Evolutionary conservation across 2,797 vertebrate genomes (phyloP).

Genomic region (Cyclopterus lumpus): DNA sequence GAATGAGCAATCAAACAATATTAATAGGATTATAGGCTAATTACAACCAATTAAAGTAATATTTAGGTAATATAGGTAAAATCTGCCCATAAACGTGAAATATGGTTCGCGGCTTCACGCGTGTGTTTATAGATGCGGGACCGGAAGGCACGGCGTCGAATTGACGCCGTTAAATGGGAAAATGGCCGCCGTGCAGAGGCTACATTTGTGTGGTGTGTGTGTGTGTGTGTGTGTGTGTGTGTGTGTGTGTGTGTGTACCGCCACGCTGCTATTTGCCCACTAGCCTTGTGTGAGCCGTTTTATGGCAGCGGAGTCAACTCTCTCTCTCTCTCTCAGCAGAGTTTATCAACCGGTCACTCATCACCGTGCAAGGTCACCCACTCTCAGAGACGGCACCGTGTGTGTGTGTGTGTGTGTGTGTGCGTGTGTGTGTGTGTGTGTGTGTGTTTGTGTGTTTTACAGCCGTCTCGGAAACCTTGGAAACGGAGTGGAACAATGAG

Average conservation of each 20-base stretch:
- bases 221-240: conserved; percentile 18
- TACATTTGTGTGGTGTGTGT: conserved; percentile 23
- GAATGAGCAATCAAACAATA: not conserved
- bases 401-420: conserved; percentile 1
- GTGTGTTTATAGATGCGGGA: not conserved
- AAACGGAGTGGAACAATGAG: conserved; percentile 61
- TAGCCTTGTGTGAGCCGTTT: conserved; percentile 36
- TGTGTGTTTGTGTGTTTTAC: conserved; percentile 37
- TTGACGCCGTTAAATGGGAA: conserved; percentile 40
- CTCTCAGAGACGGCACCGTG: conserved; percentile 45
- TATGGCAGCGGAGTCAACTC: conserved; percentile 51
- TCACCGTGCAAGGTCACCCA: conserved; percentile 69
- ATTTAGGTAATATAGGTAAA: no score
- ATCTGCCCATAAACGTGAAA: not conserved
- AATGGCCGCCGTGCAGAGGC: conserved; percentile 48
- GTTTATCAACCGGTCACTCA: conserved; percentile 68
- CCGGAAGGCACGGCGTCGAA: conserved; percentile 13
- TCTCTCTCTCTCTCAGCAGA: conserved; percentile 37
- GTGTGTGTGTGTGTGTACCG: conserved; percentile 14
- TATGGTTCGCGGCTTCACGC: not conserved
- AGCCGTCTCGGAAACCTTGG: conserved; percentile 60
- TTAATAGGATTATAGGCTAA: not conserved
- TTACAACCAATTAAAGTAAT: not conserved
- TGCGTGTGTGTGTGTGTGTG: not conserved
- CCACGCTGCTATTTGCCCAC: conserved; percentile 8